Evolutionary conservation across 2,113 vertebrate species (phyloP).

Genomic region (Ameiurus melas): DNA sequence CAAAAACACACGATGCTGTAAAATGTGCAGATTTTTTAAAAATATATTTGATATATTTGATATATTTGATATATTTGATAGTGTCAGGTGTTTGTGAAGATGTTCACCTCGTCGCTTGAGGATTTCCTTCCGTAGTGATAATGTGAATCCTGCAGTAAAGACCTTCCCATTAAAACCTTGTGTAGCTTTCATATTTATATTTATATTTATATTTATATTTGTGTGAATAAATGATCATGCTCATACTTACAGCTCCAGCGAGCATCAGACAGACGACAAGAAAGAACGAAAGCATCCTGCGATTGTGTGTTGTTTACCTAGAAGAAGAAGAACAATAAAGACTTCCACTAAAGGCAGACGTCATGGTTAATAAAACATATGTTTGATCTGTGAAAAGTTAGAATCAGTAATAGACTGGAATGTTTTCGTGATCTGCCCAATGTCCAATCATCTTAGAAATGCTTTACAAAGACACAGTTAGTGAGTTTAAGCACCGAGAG

Average conservation of each 20-base stretch:
- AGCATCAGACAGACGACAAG: conserved; percentile 51
- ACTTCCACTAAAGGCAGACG: neutral
- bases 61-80: no score
- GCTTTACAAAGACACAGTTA: neutral
- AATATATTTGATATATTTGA: no score
- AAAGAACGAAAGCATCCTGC: conserved; percentile 59
- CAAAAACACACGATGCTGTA: neutral
- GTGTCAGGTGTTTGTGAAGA: neutral
- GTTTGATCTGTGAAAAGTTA: neutral
- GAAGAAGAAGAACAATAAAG: conserved; percentile 17
- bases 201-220: neutral
- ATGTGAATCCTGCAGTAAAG: conserved; percentile 48
- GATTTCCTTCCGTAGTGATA: conserved; percentile 35
- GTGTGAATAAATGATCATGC: neutral
- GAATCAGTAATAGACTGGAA: neutral
- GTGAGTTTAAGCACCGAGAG: neutral
- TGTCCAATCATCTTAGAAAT: neutral
- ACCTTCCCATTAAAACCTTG: neutral
- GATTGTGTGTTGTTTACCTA: conserved; percentile 6
- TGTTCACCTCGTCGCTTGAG: conserved; percentile 57
- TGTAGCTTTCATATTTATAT: neutral
- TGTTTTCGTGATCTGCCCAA: no score
- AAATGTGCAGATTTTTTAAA: neutral
- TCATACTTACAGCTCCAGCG: conserved; percentile 61
- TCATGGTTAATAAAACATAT: neutral